Evolutionary conservation across 2,797 vertebrate genomes (phyloP).

Genomic region (Luscinia megarhynchos): DNA sequence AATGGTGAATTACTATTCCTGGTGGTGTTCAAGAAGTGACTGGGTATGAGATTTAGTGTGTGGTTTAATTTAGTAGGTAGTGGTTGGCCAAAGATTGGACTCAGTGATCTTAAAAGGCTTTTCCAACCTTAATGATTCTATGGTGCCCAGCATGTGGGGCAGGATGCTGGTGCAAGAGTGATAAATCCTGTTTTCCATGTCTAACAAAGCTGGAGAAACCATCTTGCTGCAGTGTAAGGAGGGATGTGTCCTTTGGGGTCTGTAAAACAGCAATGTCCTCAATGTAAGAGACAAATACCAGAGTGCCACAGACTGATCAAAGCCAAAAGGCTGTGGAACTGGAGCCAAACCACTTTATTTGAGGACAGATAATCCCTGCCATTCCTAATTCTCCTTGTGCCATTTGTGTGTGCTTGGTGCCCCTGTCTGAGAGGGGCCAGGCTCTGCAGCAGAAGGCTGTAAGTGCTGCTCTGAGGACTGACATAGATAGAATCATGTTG

Average conservation of each 20-base stretch:
- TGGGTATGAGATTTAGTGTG: neutral
- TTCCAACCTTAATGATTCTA: neutral
- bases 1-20: neutral
- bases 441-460: neutral
- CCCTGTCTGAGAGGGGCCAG: neutral
- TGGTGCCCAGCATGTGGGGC: neutral
- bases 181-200: accelerated
- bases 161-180: accelerated
- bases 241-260: neutral
- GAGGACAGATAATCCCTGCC: neutral
- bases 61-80: neutral
- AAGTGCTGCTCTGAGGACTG: neutral
- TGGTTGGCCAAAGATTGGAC: neutral
- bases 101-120: neutral
- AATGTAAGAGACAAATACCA: neutral
- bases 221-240: neutral
- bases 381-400: neutral
- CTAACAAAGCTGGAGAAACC: neutral
- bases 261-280: neutral
- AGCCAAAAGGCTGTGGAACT: neutral
- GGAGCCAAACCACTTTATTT: neutral
- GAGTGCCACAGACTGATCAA: neutral
- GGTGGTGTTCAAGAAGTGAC: too few species aligned
- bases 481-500: neutral
- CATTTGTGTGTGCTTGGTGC: neutral